Percentiles rank a stretch among this genome's conserved stretches.
Evolutionary conservation across 2,888 invertebrate genomes (phyloP).

Genomic region (Adelphocoris suturalis): DNA sequence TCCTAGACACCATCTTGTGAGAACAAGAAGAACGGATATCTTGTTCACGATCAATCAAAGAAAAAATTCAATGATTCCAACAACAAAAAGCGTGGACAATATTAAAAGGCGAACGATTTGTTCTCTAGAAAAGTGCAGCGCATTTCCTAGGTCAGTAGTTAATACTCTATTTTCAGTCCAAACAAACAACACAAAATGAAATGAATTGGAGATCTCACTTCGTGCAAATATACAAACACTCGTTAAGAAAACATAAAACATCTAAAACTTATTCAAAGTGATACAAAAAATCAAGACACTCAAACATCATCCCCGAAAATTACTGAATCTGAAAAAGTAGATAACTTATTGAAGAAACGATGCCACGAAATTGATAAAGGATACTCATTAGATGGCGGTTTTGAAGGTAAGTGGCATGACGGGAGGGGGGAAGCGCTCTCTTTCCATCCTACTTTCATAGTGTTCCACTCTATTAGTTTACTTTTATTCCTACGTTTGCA

Average conservation of each 20-base stretch:
- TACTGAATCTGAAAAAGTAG: neutral
- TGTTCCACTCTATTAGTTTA: neutral
- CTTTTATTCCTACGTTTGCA: neutral
- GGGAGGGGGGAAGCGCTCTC: constrained; percentile 51
- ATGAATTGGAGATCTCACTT: constrained; percentile 18
- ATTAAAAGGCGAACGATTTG: neutral
- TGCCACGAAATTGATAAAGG: neutral
- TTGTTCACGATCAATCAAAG: neutral
- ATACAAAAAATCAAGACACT: neutral
- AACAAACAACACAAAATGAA: constrained; percentile 1
- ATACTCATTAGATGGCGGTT: neutral
- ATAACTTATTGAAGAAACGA: neutral
- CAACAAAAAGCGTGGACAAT: neutral
- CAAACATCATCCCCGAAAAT: constrained; percentile 15
- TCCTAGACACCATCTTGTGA: no score
- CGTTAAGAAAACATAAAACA: neutral
- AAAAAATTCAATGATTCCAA: neutral
- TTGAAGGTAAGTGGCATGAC: neutral
- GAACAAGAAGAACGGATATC: neutral
- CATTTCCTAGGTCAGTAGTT: neutral
- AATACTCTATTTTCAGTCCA: constrained; percentile 6
- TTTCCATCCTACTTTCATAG: constrained; percentile 56
- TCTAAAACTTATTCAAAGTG: neutral
- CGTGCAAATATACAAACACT: neutral
- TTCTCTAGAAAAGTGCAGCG: neutral